Evolutionary conservation across 2,113 vertebrate genomes (phyloP).

Genomic region (Catharus minimus): DNA sequence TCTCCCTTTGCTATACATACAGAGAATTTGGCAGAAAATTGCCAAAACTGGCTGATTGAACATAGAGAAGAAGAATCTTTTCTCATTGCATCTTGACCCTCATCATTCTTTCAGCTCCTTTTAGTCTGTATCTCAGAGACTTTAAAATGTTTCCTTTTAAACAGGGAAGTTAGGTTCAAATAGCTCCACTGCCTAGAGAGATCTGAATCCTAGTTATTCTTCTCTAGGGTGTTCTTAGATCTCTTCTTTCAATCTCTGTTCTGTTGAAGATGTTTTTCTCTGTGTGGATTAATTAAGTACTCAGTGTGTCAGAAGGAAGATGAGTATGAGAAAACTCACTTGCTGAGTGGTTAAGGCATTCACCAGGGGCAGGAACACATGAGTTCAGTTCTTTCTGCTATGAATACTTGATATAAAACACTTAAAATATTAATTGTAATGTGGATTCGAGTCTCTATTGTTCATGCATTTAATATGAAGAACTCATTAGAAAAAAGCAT

Average conservation of each 20-base stretch:
- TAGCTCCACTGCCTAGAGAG: background rate
- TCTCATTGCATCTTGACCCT: background rate
- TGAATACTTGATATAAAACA: conserved; percentile 50
- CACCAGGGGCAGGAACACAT: conserved; percentile 1
- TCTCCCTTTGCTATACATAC: background rate
- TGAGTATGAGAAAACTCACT: conserved; percentile 9
- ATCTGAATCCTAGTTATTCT: conserved; percentile 14
- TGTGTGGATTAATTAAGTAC: conserved; percentile 32
- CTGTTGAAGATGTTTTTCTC: conserved; percentile 6
- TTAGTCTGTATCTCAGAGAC: background rate
- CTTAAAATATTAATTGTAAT: conserved; percentile 67
- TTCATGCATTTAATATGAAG: conserved; percentile 63
- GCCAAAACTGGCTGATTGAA: background rate
- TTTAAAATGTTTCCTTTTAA: conserved; percentile 28
- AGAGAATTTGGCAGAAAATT: background rate
- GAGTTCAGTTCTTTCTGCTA: conserved; percentile 15
- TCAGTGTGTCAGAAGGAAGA: background rate
- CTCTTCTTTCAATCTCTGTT: background rate
- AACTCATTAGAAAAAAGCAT: conserved; percentile 53
- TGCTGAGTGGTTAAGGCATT: conserved; percentile 18
- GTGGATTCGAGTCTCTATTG: conserved; percentile 49
- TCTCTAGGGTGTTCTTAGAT: conserved; percentile 32
- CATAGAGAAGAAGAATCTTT: background rate
- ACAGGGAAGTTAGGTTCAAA: background rate
- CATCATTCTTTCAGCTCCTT: background rate